These are phyloP conservation scores for Drosophila pallidifrons DNA, from an alignment of 1,140 invertebrate genomes.

Conservation along the genomic window DNA sequence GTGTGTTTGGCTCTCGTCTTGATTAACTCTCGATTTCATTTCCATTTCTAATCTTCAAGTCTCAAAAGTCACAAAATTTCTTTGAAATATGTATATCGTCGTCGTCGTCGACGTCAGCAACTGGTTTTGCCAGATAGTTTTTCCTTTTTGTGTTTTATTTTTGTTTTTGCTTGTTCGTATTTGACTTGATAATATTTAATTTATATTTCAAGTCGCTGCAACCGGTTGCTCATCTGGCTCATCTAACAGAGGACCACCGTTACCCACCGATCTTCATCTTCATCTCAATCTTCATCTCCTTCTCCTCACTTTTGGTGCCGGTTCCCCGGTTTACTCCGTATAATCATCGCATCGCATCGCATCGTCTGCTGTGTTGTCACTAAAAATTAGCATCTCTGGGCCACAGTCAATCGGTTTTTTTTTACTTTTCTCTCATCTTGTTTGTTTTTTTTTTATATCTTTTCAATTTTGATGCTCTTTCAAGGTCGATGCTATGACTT, in stretches of 20 bases:
- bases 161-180: neutral
- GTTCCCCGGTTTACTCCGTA: constrained; percentile 24
- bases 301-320: constrained; percentile 20
- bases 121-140: constrained; percentile 57
- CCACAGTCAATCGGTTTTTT: constrained; percentile 24
- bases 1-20: constrained; percentile 4
- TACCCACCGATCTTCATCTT: constrained; percentile 41
- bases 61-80: constrained; percentile 53
- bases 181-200: constrained; percentile 53
- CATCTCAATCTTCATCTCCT: constrained; percentile 12
- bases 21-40: constrained; percentile 73
- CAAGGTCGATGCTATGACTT: constrained; percentile 40
- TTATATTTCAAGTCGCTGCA: constrained; percentile 51
- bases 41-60: constrained; percentile 54
- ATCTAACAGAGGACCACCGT: constrained; percentile 23
- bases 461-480: constrained; percentile 13
- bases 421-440: constrained; percentile 48
- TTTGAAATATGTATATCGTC: constrained; percentile 33
- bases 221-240: constrained; percentile 62
- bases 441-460: constrained; percentile 23
- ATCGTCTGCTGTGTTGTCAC: constrained; percentile 44
- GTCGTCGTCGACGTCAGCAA: constrained; percentile 64
- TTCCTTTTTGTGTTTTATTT: constrained; percentile 23
- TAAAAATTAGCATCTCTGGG: constrained; percentile 74
- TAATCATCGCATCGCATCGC: too few relatives aligned